Evolutionary conservation across 2,888 invertebrate species (phyloP), one percentile per base, ranked within the genome.

Genomic region (Drosophila pseudotakahashii): DNA sequence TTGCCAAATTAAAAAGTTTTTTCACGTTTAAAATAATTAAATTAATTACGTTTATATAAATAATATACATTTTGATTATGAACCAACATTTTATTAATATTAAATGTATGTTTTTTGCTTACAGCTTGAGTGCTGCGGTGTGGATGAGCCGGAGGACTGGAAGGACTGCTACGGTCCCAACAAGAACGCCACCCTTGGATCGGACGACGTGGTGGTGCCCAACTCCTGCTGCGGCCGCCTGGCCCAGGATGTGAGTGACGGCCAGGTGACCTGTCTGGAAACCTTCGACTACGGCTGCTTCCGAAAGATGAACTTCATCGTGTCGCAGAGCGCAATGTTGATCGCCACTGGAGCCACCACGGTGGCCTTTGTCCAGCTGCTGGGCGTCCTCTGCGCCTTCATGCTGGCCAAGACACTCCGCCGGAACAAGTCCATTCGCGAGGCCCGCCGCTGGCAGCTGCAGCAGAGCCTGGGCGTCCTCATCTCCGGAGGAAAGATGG

Each of bases 341-440:
- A 92, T 96, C 70, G 96, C 95, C 3, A 95, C 95, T 53, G 96
- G 96, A 5, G 96, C 96, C 5, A 93, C 96, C 81, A 95, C 96
- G n/a, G 95, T 96, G 67, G 95, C 96, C 7, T 94, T 96, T 81
- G 95, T 96, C 73, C 96, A 96, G 96, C 93, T 98, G 47, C 93
- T 98, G 85, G 98, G 98, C 76, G 96, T 98, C 53, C 93, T 97
- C 73, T 97, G 98, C 90, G 97, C 98, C 2, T 96, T 97, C 91
- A 96, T 97, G 92, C 93, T 98, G 91, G 98, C 97, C 66, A 95
- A 96, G 89, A 95, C 97, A 3, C 96, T 98, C 89, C 95, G 96
- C 68, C 94, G 94, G 73, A 94, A 96, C 69, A 96, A 96, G 91
- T 94, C 94, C 0, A 94, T 95, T 79, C 94, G 95, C 41, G 95